Evolutionary conservation across 2,888 invertebrate genomes (phyloP), one percentile per base, ranked within the genome.

Genomic region (Spodoptera picta): DNA sequence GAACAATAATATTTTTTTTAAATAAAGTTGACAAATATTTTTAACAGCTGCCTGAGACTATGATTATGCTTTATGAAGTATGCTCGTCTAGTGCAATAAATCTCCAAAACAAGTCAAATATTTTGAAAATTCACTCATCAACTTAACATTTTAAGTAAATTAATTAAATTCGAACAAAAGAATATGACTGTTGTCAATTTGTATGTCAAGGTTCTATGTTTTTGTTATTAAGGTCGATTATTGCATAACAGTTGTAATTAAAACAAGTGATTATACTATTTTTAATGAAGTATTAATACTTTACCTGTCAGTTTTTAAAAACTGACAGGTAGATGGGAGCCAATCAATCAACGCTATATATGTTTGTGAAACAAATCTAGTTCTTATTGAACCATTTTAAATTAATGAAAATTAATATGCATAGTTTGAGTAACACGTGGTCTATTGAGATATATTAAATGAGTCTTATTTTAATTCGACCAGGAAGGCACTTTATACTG

Each of bases 201-300:
- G 49, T 72, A 54, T 66, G 75, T 64, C 75, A 77, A 72, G 77
- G 72, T 36, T 36, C 12, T 64, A 52, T n/a, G 9, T 45, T 12
- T 60, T 62, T 44, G 60, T 45, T 55, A 43, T 45, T 51, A 59
- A 69, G 58, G 64, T 59, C 48, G 24, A 52, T 49, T 60, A 56
- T n/a, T 27, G 59, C 27, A 59, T 54, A 58, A 61, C 43, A 43
- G 53, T 27, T 56, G 50, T 23, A 60, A 48, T 68, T 47, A 62
- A 72, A 65, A 45, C 48, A 9, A 59, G 63, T 66, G 47, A 24
- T 43, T 2, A 57, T 51, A 57, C 59, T 55, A 49, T 57, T 61
- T 70, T 74, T 54, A 61, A 42, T n/a, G 41, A 42, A 51, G 50
- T 55, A 56, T 51, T n/a, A n/a, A n/a, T n/a, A n/a, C n/a, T n/a